A percentile compares a stretch with the other conserved stretches of the same genome.
Conservation (phyloP, 2,888 invertebrate genomes). For the Orgyia antiqua region DNA sequence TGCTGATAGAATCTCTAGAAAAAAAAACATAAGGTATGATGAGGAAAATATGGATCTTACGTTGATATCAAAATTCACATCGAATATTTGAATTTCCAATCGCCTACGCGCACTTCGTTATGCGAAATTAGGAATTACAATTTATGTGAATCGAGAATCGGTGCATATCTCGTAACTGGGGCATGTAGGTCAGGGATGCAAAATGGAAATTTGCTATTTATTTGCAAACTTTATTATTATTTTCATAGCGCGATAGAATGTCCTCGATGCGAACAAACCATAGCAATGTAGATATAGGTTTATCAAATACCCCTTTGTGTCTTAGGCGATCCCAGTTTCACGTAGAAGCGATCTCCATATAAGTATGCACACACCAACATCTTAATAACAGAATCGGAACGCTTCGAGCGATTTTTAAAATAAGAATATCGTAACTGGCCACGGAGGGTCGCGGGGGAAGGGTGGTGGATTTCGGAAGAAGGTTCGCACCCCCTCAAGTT, state of each 20-base stretch:
- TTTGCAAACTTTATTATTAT: constrained; percentile 40
- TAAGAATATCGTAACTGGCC: constrained; percentile 76
- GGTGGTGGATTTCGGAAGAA: constrained; percentile 70
- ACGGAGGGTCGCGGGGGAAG: constrained; percentile 39
- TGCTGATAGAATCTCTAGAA: too few species aligned
- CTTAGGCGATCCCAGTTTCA: constrained; percentile 38
- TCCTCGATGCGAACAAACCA: constrained; percentile 23
- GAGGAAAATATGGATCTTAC: too few species aligned
- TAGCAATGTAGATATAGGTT: constrained; percentile 26
- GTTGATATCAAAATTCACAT: constrained; percentile 21
- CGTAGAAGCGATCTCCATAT: constrained; percentile 49
- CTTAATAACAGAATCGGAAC: constrained; percentile 75
- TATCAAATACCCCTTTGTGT: constrained; percentile 40
- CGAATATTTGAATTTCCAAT: constrained; percentile 28
- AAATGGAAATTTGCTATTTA: constrained; percentile 29
- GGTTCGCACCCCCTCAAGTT: constrained; percentile 66
- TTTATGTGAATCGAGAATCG: constrained; percentile 31
- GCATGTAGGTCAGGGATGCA: constrained; percentile 51
- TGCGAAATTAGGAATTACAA: constrained; percentile 33
- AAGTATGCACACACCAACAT: constrained; percentile 66
- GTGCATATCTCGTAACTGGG: constrained; percentile 37
- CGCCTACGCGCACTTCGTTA: constrained; percentile 28
- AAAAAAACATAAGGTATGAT: too few species aligned
- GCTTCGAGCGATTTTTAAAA: constrained; percentile 72
- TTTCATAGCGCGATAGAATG: constrained; percentile 32